A percentile compares a stretch with the other conserved stretches of the same genome.
phyloP scores from a whole-genome alignment of 2,113 vertebrate species.

The Mustela nigripes region DNA sequence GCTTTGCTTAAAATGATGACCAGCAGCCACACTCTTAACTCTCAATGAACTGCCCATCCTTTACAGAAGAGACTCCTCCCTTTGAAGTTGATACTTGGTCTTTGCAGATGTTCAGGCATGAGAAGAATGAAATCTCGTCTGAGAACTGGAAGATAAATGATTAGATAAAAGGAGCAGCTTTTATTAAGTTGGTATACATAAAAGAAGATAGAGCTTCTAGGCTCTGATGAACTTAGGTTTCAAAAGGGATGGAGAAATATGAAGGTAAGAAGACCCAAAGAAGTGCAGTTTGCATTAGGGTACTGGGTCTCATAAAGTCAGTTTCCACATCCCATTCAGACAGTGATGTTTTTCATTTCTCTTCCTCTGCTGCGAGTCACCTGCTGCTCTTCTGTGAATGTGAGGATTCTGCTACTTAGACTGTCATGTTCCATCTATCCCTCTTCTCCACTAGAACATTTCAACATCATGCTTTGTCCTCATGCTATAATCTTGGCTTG shows the following conservation, averaged over 20 bases:
- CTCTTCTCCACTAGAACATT: not conserved
- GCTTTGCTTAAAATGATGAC: not conserved
- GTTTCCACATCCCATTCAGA: slow-evolving; percentile 18
- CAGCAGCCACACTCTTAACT: not conserved
- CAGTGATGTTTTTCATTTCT: not conserved
- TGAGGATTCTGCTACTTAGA: rapidly evolving
- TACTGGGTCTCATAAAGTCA: slow-evolving; percentile 13
- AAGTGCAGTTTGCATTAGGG: slow-evolving; percentile 12
- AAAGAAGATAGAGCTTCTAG: slow-evolving; percentile 63
- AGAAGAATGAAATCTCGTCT: slow-evolving; percentile 49
- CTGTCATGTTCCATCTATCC: not conserved
- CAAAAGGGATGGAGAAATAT: slow-evolving; percentile 52
- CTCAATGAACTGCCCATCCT: not conserved
- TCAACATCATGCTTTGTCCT: not conserved
- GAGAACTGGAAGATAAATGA: slow-evolving; percentile 66
- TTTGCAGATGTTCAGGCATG: slow-evolving; percentile 24
- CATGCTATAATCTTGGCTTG: not conserved
- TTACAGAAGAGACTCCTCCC: not conserved
- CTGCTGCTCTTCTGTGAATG: not conserved
- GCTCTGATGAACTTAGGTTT: slow-evolving; percentile 69
- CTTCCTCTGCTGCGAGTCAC: not conserved
- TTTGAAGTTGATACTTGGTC: slow-evolving; percentile 64
- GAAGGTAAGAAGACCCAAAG: slow-evolving; percentile 31
- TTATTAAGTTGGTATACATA: slow-evolving; percentile 65
- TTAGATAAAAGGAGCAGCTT: slow-evolving; percentile 59